Conservation (phyloP, 1,140 invertebrate genomes). For the Tyrophagus putrescentiae region DNA sequence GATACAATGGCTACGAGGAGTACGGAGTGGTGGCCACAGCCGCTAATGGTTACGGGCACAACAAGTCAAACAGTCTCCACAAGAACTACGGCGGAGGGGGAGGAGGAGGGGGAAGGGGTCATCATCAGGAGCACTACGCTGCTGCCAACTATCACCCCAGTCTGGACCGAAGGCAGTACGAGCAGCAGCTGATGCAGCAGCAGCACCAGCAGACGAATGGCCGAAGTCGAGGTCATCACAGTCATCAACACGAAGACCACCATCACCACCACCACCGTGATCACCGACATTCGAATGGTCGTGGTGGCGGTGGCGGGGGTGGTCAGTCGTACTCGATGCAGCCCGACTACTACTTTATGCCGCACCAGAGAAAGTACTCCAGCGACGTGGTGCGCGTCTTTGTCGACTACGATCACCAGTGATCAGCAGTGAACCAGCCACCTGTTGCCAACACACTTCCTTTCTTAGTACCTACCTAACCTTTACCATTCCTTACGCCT, state of each 20-base stretch:
- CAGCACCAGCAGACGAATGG: not conserved
- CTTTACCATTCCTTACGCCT: too few relatives aligned
- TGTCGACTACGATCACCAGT: slow-evolving; percentile 55
- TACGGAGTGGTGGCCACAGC: not conserved
- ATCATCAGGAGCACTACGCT: not conserved
- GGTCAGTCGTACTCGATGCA: slow-evolving; percentile 9
- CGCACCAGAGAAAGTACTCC: slow-evolving; percentile 76
- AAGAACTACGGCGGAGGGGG: slow-evolving; percentile 5
- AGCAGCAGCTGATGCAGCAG: slow-evolving; percentile 6
- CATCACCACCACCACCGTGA: slow-evolving; percentile 2
- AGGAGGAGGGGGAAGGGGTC: too few relatives aligned
- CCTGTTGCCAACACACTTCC: not conserved
- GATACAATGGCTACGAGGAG: not conserved
- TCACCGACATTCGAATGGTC: slow-evolving; percentile 47
- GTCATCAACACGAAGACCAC: too few relatives aligned
- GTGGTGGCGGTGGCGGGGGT: not conserved
- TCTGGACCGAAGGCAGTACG: slow-evolving; percentile 8
- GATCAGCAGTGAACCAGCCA: slow-evolving; percentile 22
- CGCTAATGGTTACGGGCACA: not conserved
- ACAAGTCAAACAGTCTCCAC: slow-evolving; percentile 10
- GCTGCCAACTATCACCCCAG: not conserved
- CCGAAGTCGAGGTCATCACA: too few relatives aligned
- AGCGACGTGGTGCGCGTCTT: slow-evolving; percentile 80
- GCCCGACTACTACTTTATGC: slow-evolving; percentile 88
- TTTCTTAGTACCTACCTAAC: not conserved